Evolutionary conservation across 2,888 invertebrate species (phyloP), one percentile per base, ranked within the genome.

Genomic region (Steinernema hermaphroditum): DNA sequence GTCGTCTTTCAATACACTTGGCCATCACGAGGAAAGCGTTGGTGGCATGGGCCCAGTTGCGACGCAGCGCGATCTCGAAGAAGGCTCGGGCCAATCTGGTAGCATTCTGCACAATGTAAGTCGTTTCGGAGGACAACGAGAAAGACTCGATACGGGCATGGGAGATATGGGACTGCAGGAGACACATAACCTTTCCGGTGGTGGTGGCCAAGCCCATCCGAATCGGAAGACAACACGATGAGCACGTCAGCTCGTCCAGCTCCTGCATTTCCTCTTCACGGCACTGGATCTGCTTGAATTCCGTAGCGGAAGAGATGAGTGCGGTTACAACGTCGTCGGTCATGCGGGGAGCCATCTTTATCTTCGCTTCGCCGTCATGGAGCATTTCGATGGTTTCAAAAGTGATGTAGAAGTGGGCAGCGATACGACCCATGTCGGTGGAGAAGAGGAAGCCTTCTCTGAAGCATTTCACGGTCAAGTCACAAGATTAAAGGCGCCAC

Each of bases 361-460:
- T 57, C 37, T 54, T 54, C 24, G 70, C 57, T 9, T 70, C 69
- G 12, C 71, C 74, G 27, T 78, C 78, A 54, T 82, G 81, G 62
- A 86, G 62, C 74, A 80, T 71, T 87, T 94, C 93, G 82, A 98
- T 93, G 0, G 97, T 97, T 81, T 94, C 94, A 86, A 93, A 93
- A 77, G 95, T 96, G 75, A 99, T 93, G 88, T 99, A 99, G 89
- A 92, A 98, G 87, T 96, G 94, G 86, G 96, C 96, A 0, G 98
- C 96, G 16, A 94, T 97, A 72, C 98, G 91, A 0, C 98, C 98
- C 78, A 96, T 89, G 88, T 97, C 94, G 72, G 89, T 89, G 1
- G 89, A 74, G 50, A 77, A 76, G 29, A 86, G 57, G 73, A 77
- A 85, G 44, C 79, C 80, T 29, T 85, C 83, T 37, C 83, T 84